Base-by-base conservation (phyloP, 2,113 vertebrate species). In the Vulpes ferrilata region DNA sequence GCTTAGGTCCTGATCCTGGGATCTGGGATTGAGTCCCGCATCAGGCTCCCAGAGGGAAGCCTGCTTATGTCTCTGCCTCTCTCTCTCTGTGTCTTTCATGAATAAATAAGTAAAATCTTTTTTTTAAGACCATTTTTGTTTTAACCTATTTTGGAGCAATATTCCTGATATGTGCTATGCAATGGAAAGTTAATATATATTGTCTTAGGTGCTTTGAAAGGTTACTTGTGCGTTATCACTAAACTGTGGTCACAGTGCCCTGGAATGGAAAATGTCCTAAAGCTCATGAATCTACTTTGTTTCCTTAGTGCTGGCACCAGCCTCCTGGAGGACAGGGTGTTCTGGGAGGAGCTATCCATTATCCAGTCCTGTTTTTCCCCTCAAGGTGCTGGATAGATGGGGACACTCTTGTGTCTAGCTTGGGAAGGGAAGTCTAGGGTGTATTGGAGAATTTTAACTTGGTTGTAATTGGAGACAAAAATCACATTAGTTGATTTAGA, bases 401-500 rank as follows among this genome's bases (percentile, higher is more conserved):
- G 25, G 93, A 65, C 7, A 1, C 25, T 48, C 17, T 38, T 9
- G 2, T 13, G 25, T 25, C 60, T 79, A 57, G 4, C 69, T 83
- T 15, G 7, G 80, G 90, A 80, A 80, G 15, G 30, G 60, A 94
- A 48, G 59, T 92, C 81, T 82, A 71, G 55, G 25, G 55, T 57
- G 4, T 71, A 71, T 23, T 80, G 55, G 57, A 90, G 65, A 94
- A 88, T 96, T 97, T 96, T 88, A 91, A 95, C 86, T 90, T 92
- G 73, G 38, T 55, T 96, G 86, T 96, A 93, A 92, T 0, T 84
- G 92, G 83, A 97, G 87, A 95, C 83, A 93, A 92, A 91, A 96
- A 86, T 83, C 91, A 95, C 74, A 80, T 93, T 91, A 53, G 55
- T 91, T 92, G 89, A 82, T 92, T 92, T 96, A 93, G 95, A 96